These are phyloP conservation scores for Sus cebifrons DNA, from an alignment of 2,797 vertebrate genomes.

Conservation along the genomic window DNA sequence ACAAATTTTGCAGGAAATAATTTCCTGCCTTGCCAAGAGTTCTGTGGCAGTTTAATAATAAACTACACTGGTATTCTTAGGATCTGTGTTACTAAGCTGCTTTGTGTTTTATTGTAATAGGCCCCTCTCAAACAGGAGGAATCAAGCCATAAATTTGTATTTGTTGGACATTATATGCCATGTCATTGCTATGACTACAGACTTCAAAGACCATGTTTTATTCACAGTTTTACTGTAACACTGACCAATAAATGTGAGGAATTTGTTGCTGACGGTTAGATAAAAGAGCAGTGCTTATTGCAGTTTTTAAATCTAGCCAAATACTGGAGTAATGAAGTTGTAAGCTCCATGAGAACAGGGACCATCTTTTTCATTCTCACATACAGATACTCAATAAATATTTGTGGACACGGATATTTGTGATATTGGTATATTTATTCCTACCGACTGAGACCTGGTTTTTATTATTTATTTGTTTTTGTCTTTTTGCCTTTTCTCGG, in stretches of 20 bases:
- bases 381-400: constrained; percentile 75
- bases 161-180: neutral
- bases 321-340: neutral
- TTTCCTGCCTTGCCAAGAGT: neutral
- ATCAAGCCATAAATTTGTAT: constrained; percentile 72
- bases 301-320: neutral
- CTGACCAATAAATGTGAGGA: constrained; percentile 36
- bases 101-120: constrained; percentile 2
- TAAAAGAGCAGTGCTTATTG: constrained; percentile 25
- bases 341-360: constrained; percentile 21
- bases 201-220: constrained; percentile 56
- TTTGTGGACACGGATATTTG: neutral
- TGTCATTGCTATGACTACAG: neutral
- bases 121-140: constrained; percentile 42
- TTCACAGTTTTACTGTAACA: constrained; percentile 20
- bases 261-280: neutral
- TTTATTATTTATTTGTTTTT: neutral
- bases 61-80: neutral
- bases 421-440: constrained; percentile 15
- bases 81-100: neutral
- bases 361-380: neutral
- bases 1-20: constrained; percentile 1
- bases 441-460: neutral
- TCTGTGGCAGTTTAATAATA: neutral
- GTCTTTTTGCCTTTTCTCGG: no score